Conservation (phyloP, 35 echinoderm and acorn worm genomes). For the Apostichopus californicus region DNA sequence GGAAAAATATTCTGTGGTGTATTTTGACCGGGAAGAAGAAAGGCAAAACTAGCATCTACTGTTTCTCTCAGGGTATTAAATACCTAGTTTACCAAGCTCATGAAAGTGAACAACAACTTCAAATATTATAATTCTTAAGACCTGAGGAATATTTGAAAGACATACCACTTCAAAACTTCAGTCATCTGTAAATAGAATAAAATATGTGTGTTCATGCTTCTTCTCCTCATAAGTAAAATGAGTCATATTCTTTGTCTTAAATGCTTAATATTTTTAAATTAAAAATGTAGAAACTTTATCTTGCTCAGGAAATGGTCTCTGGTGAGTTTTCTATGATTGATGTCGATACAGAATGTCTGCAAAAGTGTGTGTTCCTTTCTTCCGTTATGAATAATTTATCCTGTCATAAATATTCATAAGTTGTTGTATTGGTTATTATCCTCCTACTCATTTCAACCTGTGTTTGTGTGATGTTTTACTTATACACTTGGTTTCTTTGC, state of each 20-base stretch:
- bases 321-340: background rate
- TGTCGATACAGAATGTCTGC: background rate
- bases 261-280: too few relatives aligned
- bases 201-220: background rate
- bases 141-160: background rate
- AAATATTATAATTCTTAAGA: background rate
- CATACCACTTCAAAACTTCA: background rate
- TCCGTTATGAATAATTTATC: background rate
- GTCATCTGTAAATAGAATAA: background rate
- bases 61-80: background rate
- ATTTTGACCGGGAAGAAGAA: background rate
- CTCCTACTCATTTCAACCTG: too few relatives aligned
- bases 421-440: background rate
- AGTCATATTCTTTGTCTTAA: background rate
- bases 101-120: background rate
- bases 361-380: background rate
- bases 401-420: background rate
- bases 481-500: too few relatives aligned
- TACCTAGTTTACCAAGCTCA: background rate
- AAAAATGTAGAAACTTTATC: background rate
- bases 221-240: background rate
- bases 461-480: too few relatives aligned
- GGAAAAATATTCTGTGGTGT: background rate
- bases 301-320: background rate
- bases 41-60: background rate